phyloP scores from a whole-genome alignment of 2,797 vertebrate species.

The Sebastolobus alascanus region DNA sequence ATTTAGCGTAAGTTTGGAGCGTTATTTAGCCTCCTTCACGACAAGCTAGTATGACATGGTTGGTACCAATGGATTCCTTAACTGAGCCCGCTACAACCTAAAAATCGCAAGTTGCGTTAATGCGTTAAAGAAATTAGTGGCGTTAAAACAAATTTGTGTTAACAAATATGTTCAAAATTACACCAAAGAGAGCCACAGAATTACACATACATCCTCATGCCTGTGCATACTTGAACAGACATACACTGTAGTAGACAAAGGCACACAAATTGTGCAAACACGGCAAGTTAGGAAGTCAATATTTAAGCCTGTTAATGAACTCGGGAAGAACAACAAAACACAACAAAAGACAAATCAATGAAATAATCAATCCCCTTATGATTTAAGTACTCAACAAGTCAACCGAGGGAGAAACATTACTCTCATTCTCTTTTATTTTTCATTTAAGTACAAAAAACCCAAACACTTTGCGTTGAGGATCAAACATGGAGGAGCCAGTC shows the following conservation, averaged over 20 bases:
- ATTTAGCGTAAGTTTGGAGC: too few species aligned
- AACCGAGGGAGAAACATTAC: neutral
- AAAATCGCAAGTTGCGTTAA: too few species aligned
- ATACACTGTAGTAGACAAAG: neutral
- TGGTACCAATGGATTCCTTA: too few species aligned
- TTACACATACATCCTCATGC: neutral
- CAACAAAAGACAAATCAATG: conserved; percentile 8
- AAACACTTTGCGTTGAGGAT: conserved; percentile 17
- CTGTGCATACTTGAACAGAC: neutral
- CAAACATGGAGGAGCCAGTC: conserved; percentile 31
- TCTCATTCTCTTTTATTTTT: neutral
- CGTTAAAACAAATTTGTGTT: too few species aligned
- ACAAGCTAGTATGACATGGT: too few species aligned
- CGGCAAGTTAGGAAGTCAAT: neutral
- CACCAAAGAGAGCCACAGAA: neutral
- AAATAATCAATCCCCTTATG: neutral
- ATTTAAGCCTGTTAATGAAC: neutral
- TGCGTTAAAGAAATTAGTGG: too few species aligned
- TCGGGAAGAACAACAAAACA: neutral
- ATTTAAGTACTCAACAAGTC: neutral
- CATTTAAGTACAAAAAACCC: conserved; percentile 13
- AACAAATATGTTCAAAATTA: neutral
- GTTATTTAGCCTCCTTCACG: too few species aligned
- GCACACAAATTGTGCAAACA: conserved; percentile 1
- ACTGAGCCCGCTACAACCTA: too few species aligned